Evolutionary conservation across 1,140 invertebrate genomes (phyloP), one percentile per base, ranked within the genome.

Genomic region (Zaprionus ornatus): DNA sequence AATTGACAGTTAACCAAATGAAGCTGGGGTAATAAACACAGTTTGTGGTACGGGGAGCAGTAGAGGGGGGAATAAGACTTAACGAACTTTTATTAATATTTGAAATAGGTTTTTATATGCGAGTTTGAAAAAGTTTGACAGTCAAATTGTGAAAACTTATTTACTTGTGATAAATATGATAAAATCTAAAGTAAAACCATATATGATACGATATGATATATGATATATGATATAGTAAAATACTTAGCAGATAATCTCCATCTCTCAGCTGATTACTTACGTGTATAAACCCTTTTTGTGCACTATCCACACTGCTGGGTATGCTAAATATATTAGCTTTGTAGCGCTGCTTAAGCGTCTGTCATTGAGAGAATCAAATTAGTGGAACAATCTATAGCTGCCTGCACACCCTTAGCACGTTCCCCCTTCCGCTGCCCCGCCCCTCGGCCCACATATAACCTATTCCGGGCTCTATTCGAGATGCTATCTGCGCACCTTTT

Each of bases 321-420:
- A 69, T 73, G 23, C n/a, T 29, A 68, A 32, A 77, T 80, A 77
- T 83, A 80, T 83, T 69, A 67, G 68, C 60, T 67, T 67, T 64
- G 42, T 65, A 74, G 60, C 73, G 77, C 61, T 83, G 74, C 77
- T 83, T 83, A 88, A 88, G 68, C 70, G 76, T 76, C 76, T 63
- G 67, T 82, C 85, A 87, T 87, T 87, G 77, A 84, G 83, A 61
- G 79, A 87, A 87, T 87, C 84, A 87, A 87, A 87, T 87, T 87
- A 87, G 84, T 80, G 70, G 64, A 84, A 59, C 85, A 88, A 87
- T 87, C 80, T 87, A 87, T 84, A 64, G 77, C 67, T 27, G 17
- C 65, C 42, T 32, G 9, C 29, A 32, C 61, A 55, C 17, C 62
- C 45, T 50, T 25, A 64, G 45, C 17, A 4, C 17, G 15, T 21